phyloP scores from a whole-genome alignment of 2,113 vertebrate genomes.

The Brienomyrus brachyistius region DNA sequence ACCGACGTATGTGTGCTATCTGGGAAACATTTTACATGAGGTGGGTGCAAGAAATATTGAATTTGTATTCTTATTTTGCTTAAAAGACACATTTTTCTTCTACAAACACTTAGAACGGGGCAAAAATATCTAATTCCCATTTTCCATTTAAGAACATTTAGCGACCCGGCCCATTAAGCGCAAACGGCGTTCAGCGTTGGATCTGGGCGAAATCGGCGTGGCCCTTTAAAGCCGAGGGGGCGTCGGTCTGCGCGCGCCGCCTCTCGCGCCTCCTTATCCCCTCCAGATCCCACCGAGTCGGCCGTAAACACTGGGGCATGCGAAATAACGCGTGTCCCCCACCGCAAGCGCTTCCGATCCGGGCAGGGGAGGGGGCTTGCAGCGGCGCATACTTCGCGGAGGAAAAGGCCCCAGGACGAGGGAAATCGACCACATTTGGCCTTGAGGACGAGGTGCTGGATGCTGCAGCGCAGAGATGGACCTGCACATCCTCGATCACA shows the following conservation, averaged over 20 bases:
- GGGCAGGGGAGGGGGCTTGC: neutral
- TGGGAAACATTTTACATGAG: neutral
- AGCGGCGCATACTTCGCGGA: neutral
- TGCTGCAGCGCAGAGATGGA: conserved; percentile 51
- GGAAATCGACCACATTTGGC: neutral
- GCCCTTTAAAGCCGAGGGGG: conserved; percentile 55
- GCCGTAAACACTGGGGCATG: conserved; percentile 5
- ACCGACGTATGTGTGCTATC: neutral
- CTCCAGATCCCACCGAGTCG: conserved; percentile 17
- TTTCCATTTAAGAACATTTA: neutral
- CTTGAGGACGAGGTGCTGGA: neutral
- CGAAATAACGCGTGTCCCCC: neutral
- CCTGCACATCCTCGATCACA: conserved; percentile 68
- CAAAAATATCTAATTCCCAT: neutral
- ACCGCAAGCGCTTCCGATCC: neutral
- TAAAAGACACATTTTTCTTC: neutral
- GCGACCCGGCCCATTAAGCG: neutral
- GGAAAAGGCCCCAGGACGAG: neutral
- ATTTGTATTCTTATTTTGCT: neutral
- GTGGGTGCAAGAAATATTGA: neutral
- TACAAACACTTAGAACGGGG: neutral
- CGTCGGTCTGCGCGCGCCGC: conserved; percentile 23
- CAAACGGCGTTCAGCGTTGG: neutral
- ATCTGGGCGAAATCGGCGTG: neutral
- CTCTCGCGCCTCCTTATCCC: conserved; percentile 19